phyloP scores from a whole-genome alignment of 1,140 invertebrate genomes.

The Cydia amplana region DNA sequence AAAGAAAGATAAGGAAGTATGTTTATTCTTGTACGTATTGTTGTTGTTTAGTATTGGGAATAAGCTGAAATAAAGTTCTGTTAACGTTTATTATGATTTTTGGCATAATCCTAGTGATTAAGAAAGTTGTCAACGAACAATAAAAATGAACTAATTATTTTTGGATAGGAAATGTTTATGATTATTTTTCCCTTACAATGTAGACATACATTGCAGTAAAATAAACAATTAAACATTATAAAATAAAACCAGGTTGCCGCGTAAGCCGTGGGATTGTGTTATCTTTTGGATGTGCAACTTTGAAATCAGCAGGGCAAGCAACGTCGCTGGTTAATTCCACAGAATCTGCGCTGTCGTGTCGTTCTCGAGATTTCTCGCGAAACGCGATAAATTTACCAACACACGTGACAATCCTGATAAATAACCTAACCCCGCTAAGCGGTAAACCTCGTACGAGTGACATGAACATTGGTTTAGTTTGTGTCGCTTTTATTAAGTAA shows the following conservation, averaged over 20 bases:
- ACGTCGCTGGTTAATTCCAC: constrained; percentile 27
- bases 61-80: too few species aligned
- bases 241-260: neutral
- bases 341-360: constrained; percentile 31
- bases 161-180: too few species aligned
- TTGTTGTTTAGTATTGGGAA: too few species aligned
- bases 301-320: constrained; percentile 22
- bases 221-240: neutral
- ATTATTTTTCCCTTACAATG: too few species aligned
- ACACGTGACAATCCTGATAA: constrained; percentile 34
- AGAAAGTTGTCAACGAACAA: too few species aligned
- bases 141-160: too few species aligned
- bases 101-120: too few species aligned
- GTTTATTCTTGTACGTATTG: too few species aligned
- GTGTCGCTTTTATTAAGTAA: constrained; percentile 25
- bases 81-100: too few species aligned
- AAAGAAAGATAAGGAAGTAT: too few species aligned
- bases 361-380: constrained; percentile 15
- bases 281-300: constrained; percentile 18
- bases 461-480: constrained; percentile 23
- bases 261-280: constrained; percentile 18
- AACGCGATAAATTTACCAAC: constrained; percentile 32
- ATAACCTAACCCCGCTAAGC: constrained; percentile 29
- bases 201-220: neutral
- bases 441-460: constrained; percentile 28